Percentiles rank a stretch among this genome's conserved stretches.
Evolutionary conservation across 2,888 invertebrate genomes (phyloP).

Genomic region (Nomada fucata): DNA sequence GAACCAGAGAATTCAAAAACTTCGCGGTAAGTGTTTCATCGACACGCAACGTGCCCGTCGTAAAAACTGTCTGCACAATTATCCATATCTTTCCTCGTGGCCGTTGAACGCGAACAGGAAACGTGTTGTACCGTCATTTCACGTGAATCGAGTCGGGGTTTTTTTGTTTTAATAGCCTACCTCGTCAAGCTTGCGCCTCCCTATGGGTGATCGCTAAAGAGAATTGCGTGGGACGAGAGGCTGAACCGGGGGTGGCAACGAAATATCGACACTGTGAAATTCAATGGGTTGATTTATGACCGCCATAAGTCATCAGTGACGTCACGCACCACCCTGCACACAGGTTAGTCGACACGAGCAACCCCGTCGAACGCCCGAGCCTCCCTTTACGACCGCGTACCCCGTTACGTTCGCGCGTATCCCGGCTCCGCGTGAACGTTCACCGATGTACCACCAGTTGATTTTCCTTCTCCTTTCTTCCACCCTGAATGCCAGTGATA

Average conservation of each 20-base stretch:
- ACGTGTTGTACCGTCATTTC: conserved; percentile 22
- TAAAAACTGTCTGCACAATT: conserved; percentile 15
- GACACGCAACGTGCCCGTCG: neutral
- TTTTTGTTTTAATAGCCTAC: conserved; percentile 15
- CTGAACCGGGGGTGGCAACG: conserved; percentile 47
- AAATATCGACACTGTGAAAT: conserved; percentile 79
- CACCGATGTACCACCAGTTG: conserved; percentile 15
- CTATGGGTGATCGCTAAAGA: conserved; percentile 47
- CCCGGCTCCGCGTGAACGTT: conserved; percentile 41
- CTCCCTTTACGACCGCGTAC: conserved; percentile 61
- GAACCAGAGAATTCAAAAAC: neutral
- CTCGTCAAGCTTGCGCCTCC: conserved; percentile 34
- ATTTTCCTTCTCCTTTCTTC: conserved; percentile 37
- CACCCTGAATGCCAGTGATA: conserved; percentile 4
- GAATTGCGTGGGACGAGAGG: conserved; percentile 39
- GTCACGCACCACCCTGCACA: conserved; percentile 68
- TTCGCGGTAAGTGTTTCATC: neutral
- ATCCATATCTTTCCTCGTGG: neutral
- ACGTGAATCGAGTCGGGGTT: conserved; percentile 42
- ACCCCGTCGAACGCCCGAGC: conserved; percentile 43
- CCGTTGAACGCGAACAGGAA: conserved; percentile 9
- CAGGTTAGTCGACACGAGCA: conserved; percentile 54
- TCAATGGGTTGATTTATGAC: conserved; percentile 80
- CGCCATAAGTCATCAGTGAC: conserved; percentile 78
- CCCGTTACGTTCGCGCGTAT: conserved; percentile 50